Percentiles rank a stretch among this genome's conserved stretches.
Evolutionary conservation across 2,888 invertebrate species (phyloP).

Genomic region (Caenorhabditis becei): DNA sequence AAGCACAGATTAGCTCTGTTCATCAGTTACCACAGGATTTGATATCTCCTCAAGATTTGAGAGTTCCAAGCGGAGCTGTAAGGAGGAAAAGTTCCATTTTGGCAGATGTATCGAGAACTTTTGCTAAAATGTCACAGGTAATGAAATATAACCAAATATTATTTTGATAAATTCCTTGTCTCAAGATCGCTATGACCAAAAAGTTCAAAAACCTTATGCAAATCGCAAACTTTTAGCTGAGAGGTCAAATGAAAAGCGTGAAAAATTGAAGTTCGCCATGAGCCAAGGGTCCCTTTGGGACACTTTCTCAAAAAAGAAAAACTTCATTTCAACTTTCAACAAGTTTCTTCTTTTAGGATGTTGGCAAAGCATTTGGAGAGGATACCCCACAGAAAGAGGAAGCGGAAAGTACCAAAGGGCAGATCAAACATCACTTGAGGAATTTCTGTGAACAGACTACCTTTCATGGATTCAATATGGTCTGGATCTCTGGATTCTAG

Average conservation of each 20-base stretch:
- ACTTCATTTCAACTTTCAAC: conserved; percentile 18
- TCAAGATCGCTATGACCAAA: too few relatives aligned
- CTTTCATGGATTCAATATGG: conserved; percentile 68
- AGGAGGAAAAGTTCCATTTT: conserved; percentile 48
- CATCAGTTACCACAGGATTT: not conserved
- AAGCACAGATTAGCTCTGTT: conserved; percentile 10
- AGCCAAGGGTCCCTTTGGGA: conserved; percentile 22
- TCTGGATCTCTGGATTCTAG: not conserved
- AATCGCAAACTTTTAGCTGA: not conserved
- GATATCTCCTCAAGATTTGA: not conserved
- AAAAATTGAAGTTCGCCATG: conserved; percentile 24
- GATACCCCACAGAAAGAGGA: conserved; percentile 32
- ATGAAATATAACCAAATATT: not conserved
- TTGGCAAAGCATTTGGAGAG: conserved; percentile 42
- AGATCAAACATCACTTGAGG: conserved; percentile 40
- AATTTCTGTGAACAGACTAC: conserved; percentile 67
- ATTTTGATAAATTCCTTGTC: too few relatives aligned
- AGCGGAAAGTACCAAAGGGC: conserved; percentile 4
- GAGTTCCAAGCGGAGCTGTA: not conserved
- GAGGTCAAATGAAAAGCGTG: conserved; percentile 10
- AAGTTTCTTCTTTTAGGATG: conserved; percentile 48
- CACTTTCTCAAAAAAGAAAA: conserved; percentile 16
- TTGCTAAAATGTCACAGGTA: conserved; percentile 61
- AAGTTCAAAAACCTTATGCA: not conserved
- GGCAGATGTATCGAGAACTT: conserved; percentile 61